A percentile compares a stretch with the other conserved stretches of the same genome.
Evolutionary conservation across 2,888 invertebrate species (phyloP).

Genomic region (Tachina fera): DNA sequence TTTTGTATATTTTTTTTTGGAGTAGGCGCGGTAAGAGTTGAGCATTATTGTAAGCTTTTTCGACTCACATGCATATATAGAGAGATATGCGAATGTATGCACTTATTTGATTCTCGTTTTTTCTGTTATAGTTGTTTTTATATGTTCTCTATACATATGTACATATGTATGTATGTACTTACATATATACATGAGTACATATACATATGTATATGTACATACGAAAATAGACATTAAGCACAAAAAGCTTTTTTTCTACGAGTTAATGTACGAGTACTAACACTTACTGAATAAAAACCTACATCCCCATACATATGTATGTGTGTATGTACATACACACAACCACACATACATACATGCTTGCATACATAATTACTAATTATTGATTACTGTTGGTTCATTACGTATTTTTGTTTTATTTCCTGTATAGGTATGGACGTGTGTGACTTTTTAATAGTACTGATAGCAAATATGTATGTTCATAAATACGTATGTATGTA

Average conservation of each 20-base stretch:
- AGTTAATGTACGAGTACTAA: conserved; percentile 8
- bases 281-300: conserved; percentile 16
- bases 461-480: no score
- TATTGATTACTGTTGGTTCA: no score
- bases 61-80: neutral
- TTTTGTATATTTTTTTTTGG: conserved; percentile 29
- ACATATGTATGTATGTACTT: no score
- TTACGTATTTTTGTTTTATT: no score
- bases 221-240: neutral
- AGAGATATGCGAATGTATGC: neutral
- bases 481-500: neutral
- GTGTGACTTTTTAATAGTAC: no score
- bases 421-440: no score
- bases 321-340: neutral
- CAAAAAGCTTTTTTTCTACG: conserved; percentile 6
- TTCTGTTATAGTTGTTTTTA: no score
- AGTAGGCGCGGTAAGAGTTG: conserved; percentile 60
- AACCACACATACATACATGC: neutral
- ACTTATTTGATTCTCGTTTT: neutral
- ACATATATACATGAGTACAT: no score
- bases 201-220: neutral
- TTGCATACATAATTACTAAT: neutral
- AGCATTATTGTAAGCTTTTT: neutral
- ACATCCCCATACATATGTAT: neutral
- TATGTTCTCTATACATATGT: no score